A percentile compares a stretch with the other conserved stretches of the same genome.
These are phyloP conservation scores for Pogonus chalceus DNA, from an alignment of 1,140 invertebrate species.

Conservation along the genomic window DNA sequence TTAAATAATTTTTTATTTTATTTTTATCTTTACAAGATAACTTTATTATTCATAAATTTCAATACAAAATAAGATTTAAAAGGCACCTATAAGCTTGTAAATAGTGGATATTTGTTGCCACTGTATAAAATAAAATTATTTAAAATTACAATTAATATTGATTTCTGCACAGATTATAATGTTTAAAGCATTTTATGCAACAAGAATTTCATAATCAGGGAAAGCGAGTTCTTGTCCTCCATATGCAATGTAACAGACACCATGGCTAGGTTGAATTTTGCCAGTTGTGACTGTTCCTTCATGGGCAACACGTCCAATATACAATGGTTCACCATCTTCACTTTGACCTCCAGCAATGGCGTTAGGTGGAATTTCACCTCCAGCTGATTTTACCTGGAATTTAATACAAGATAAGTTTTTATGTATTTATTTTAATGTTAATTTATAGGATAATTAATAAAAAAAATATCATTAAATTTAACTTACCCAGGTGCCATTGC, in stretches of 20 bases:
- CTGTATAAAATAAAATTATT: too few relatives aligned
- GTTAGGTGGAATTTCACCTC: slow-evolving; percentile 54
- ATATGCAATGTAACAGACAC: slow-evolving; percentile 61
- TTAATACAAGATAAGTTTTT: background rate
- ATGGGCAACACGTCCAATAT: slow-evolving; percentile 54
- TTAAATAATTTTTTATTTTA: too few relatives aligned
- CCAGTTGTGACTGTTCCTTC: slow-evolving; percentile 56
- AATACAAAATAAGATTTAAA: too few relatives aligned
- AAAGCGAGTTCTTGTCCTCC: slow-evolving; percentile 59
- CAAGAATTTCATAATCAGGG: slow-evolving; percentile 63
- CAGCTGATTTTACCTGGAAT: slow-evolving; percentile 41
- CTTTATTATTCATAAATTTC: too few relatives aligned
- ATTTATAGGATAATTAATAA: too few relatives aligned
- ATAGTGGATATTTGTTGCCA: too few relatives aligned
- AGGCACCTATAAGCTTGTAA: too few relatives aligned
- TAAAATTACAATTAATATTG: too few relatives aligned
- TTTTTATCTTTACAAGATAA: too few relatives aligned
- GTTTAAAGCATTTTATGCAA: slow-evolving; percentile 28
- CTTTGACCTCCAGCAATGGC: slow-evolving; percentile 63
- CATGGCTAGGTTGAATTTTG: slow-evolving; percentile 65
- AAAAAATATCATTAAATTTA: background rate
- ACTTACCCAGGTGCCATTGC: slow-evolving; percentile 28
- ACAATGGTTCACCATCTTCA: slow-evolving; percentile 63
- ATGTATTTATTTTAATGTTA: too few relatives aligned
- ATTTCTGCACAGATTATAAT: too few relatives aligned